These are phyloP conservation scores for Athene noctua DNA, from an alignment of 2,113 vertebrate species.

Conservation along the genomic window DNA sequence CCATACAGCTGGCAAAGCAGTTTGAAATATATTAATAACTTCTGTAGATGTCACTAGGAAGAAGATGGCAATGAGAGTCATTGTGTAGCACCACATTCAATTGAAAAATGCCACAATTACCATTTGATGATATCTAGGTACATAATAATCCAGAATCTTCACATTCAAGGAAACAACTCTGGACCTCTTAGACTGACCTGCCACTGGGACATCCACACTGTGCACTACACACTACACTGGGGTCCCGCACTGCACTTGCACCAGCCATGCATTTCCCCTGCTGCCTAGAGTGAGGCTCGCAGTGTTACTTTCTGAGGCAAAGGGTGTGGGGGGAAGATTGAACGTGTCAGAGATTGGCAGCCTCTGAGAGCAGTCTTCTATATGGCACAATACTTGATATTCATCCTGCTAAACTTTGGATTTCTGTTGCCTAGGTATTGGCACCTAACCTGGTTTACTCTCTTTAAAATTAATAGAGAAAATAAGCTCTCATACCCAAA, in stretches of 20 bases:
- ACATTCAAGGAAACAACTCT: neutral
- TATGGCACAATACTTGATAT: neutral
- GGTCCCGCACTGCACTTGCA: neutral
- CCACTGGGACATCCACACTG: neutral
- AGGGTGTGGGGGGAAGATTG: accelerated
- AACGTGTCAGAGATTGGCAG: neutral
- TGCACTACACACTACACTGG: no score
- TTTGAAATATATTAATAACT: neutral
- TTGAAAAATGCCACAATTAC: neutral
- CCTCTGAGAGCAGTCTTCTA: neutral
- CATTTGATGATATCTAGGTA: neutral
- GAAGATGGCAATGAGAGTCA: neutral
- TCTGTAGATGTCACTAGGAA: neutral
- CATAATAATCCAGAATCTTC: neutral
- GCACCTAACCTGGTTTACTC: neutral
- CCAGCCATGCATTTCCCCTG: neutral
- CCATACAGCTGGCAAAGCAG: neutral
- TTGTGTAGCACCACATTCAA: neutral
- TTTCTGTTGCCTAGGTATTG: neutral
- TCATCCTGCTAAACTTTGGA: neutral
- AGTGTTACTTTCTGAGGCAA: accelerated
- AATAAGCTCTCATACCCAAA: neutral
- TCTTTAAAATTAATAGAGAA: neutral
- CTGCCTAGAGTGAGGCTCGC: neutral
- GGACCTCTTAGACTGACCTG: neutral